Base-by-base conservation (phyloP, 2,888 invertebrate genomes). In the Ophion obscuratus region DNA sequence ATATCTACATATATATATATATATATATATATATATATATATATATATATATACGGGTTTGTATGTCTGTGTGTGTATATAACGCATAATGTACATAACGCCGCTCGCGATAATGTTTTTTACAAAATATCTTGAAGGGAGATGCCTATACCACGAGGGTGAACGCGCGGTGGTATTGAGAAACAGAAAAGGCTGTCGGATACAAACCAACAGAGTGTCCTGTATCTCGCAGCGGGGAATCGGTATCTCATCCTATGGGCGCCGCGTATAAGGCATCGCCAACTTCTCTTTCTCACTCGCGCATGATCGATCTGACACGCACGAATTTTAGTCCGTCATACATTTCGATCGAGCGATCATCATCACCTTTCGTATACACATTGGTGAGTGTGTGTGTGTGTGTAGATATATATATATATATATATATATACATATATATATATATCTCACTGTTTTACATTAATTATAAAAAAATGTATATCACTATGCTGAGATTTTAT, bases 261-360 rank as follows among this genome's bases (percentile, higher is more conserved):
- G 61, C 66, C 53, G 36, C 31, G 73, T n/a, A 44, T 24, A 68
- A n/a, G 61, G 67, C 81, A 77, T 81, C 81, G 59, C 81, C 66
- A 67, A 81, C 66, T 74, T 91, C 87, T 83, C 82, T 82, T 76
- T 71, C 79, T 70, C 84, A 70, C 76, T 81, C 78, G 83, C 88
- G 84, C 90, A 92, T 93, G 93, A 94, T 93, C 92, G 93, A 94
- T 93, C 93, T 93, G 93, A 93, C 93, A 91, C 91, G 90, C 90
- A 89, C 89, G 88, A 91, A 91, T 90, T 90, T 90, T 77, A 36
- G 90, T 90, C 90, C 91, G 91, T 92, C 91, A 91, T 91, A 90
- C 89, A 87, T 83, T 74, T 84, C 85, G 80, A 85, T 78, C 83
- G 79, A 76, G 20, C 66, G 62, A 81, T 81, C 76, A 81, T 80